Evolutionary conservation across 2,888 invertebrate species (phyloP), one percentile per base, ranked within the genome.

Genomic region (Seira musarum): DNA sequence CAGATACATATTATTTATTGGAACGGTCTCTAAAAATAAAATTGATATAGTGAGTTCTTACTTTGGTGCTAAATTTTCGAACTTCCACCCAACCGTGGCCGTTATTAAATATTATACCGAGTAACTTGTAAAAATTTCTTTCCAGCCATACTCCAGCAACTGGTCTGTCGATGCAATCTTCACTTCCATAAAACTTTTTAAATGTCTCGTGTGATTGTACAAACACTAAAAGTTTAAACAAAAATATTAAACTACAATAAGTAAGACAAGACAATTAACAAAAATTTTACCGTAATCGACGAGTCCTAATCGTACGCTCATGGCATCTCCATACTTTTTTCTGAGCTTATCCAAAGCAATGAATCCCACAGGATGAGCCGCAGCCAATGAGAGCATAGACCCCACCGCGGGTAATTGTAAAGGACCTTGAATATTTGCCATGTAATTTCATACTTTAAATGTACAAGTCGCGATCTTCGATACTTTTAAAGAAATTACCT

Each of bases 321-420:
- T 73, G 0, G 68, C 49, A 6, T 67, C 35, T 1, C 72, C 67
- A 22, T 79, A 79, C 13, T 63, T 63, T 63, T 79, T 67, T n/a
- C 67, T 40, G 15, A 79, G 49, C 22, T 79, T 79, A 22, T 70
- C 40, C 19, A 72, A 22, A 6, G 67, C 79, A 15, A 66, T 17
- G 13, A 67, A 67, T 1, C 67, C 60, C 13, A 61, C 49, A 10
- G 46, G 24, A 63, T 67, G 21, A 21, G 61, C 22, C 0, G 25
- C 13, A 2, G 61, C 46, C 10, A 79, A 19, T 30, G 66, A 68
- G 2, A 72, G 3, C 30, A 63, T 73, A 22, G 67, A 67, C n/a
- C 79, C 79, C 0, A 79, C 17, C 2, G 73, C 1, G 1, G 72
- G 72, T 2, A 72, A 40, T 8, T 67, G 71, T 1, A 67, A 22